Conservation (phyloP, 2,797 vertebrate species). For the Aplochiton taeniatus region DNA sequence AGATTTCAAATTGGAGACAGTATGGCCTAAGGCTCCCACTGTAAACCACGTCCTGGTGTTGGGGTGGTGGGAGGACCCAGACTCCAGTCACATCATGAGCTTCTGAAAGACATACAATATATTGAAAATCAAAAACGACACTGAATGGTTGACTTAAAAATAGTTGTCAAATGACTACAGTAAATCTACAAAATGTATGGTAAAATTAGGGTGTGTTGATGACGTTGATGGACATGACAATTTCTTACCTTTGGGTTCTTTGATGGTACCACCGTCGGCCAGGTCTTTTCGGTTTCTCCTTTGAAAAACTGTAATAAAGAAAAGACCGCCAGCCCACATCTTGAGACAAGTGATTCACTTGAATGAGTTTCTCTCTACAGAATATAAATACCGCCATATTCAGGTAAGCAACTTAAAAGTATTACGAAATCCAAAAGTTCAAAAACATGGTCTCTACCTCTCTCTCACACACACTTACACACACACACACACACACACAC, state of each 20-base stretch:
- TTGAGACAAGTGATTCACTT: no score
- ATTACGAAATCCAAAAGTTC: no score
- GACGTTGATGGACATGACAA: no score
- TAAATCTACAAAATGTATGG: no score
- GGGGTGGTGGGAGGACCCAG: slow-evolving; percentile 17
- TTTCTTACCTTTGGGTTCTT: slow-evolving; percentile 48
- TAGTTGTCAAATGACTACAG: not conserved
- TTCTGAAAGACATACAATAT: slow-evolving; percentile 28
- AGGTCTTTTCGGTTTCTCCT: slow-evolving; percentile 31
- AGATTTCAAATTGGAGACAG: slow-evolving; percentile 28
- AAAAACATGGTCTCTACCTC: no score
- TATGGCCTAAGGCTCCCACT: slow-evolving; percentile 27
- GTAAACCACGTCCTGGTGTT: slow-evolving; percentile 1
- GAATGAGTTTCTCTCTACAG: no score
- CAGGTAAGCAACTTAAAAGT: no score
- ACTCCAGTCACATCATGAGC: not conserved
- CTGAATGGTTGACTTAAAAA: not conserved
- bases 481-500: not conserved
- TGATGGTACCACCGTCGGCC: not conserved
- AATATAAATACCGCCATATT: no score
- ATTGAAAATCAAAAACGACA: not conserved
- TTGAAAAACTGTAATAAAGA: slow-evolving; percentile 49
- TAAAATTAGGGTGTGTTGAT: no score
- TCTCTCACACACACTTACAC: no score
- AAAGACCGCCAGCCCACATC: not conserved